Evolutionary conservation across 2,888 invertebrate species (phyloP).

Genomic region (Nemotelus nigrinus): DNA sequence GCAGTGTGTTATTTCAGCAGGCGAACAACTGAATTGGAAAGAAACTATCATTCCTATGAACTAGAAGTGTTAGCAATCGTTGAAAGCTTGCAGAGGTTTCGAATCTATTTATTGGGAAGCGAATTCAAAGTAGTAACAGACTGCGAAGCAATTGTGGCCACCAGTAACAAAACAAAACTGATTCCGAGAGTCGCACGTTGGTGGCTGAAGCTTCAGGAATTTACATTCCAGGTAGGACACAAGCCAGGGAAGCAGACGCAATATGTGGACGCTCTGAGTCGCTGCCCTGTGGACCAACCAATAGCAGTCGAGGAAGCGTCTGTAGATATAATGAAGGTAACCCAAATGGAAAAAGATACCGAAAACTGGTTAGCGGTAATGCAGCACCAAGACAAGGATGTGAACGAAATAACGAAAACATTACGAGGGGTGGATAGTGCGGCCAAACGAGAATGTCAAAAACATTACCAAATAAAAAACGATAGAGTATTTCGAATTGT

Average conservation of each 20-base stretch:
- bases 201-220: constrained; percentile 51
- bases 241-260: background rate
- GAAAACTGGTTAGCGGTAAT: constrained; percentile 31
- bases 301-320: too few relatives aligned
- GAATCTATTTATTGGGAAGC: background rate
- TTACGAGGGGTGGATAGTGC: too few relatives aligned
- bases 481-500: constrained; percentile 47
- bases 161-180: constrained; percentile 53
- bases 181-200: constrained; percentile 53
- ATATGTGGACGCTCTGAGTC: background rate
- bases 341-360: too few relatives aligned
- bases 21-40: constrained; percentile 55
- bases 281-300: background rate
- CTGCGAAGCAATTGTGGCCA: background rate
- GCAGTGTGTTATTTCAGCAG: constrained; percentile 53
- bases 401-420: too few relatives aligned
- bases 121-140: background rate
- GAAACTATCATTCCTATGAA: constrained; percentile 55
- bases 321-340: constrained; percentile 1
- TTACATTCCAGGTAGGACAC: constrained; percentile 7
- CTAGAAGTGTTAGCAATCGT: too few relatives aligned
- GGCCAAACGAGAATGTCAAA: too few relatives aligned
- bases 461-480: constrained; percentile 49
- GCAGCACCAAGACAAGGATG: background rate
- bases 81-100: background rate